These are phyloP conservation scores for Polypterus bichir DNA, from an alignment of 2,113 vertebrate species.

Conservation along the genomic window DNA sequence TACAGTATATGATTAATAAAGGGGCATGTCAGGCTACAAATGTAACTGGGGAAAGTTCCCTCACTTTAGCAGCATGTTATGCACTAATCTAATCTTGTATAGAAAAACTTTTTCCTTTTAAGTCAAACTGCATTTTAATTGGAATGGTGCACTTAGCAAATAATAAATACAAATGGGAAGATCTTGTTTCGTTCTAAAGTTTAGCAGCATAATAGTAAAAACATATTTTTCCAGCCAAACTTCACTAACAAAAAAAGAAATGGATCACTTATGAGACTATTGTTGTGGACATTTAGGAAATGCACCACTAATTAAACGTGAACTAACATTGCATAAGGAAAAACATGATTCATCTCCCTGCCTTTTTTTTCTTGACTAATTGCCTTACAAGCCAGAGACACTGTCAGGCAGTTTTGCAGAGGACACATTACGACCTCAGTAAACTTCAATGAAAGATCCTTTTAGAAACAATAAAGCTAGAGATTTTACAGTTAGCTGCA, in stretches of 20 bases:
- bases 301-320: constrained; percentile 14
- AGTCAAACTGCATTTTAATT: too few relatives aligned
- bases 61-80: too few relatives aligned
- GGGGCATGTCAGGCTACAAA: too few relatives aligned
- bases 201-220: neutral
- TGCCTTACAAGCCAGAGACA: constrained; percentile 7
- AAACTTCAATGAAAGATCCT: constrained; percentile 47
- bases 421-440: constrained; percentile 48
- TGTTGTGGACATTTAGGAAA: constrained; percentile 23
- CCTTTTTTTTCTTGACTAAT: neutral
- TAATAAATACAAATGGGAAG: too few relatives aligned
- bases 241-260: constrained; percentile 21
- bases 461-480: constrained; percentile 72
- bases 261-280: constrained; percentile 15
- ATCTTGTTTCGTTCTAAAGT: neutral
- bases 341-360: constrained; percentile 1
- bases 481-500: constrained; percentile 93
- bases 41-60: too few relatives aligned
- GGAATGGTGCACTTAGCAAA: too few relatives aligned
- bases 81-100: too few relatives aligned
- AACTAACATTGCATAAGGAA: constrained; percentile 14
- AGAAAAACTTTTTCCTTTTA: too few relatives aligned
- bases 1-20: too few relatives aligned
- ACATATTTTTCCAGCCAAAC: constrained; percentile 32
- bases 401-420: constrained; percentile 14